Percentiles rank a stretch among this genome's conserved stretches.
These are phyloP conservation scores for Muricea muricata DNA, from an alignment of 92 coral and sea anemone species.

Conservation along the genomic window DNA sequence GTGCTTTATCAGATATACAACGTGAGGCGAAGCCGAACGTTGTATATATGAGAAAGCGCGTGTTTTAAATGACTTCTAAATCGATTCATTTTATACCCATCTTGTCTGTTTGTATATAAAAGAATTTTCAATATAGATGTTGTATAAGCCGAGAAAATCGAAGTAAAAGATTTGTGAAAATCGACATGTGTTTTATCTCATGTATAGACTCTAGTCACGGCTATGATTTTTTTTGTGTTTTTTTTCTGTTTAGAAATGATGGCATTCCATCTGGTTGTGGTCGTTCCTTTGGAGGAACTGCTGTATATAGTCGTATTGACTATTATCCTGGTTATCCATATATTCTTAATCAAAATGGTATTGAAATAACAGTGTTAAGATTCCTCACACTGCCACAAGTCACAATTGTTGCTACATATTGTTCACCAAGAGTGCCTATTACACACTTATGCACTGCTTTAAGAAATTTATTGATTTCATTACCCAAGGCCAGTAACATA, in stretches of 20 bases:
- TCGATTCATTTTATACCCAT: too few relatives aligned
- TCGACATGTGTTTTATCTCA: too few relatives aligned
- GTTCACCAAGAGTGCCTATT: not conserved
- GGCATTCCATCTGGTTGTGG: not conserved
- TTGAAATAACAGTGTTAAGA: slow-evolving; percentile 25
- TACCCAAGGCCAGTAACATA: slow-evolving; percentile 30
- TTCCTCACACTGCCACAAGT: not conserved
- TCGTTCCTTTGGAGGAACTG: slow-evolving; percentile 48
- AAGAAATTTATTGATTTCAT: slow-evolving; percentile 1
- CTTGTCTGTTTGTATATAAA: too few relatives aligned
- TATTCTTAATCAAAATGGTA: slow-evolving; percentile 21
- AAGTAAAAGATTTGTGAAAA: too few relatives aligned
- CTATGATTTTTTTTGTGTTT: too few relatives aligned
- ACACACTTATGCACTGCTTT: slow-evolving; percentile 38
- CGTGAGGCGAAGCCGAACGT: too few relatives aligned
- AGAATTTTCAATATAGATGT: too few relatives aligned
- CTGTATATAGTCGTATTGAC: slow-evolving; percentile 30
- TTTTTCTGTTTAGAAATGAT: slow-evolving; percentile 42
- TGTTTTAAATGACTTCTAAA: too few relatives aligned
- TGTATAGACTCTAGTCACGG: too few relatives aligned
- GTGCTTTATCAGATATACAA: too few relatives aligned
- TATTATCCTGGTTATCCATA: slow-evolving; percentile 46
- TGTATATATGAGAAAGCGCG: too few relatives aligned
- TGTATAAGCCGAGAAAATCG: too few relatives aligned
- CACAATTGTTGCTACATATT: not conserved